Evolutionary conservation across 2,888 invertebrate species (phyloP).

Genomic region (Mamestra brassicae): DNA sequence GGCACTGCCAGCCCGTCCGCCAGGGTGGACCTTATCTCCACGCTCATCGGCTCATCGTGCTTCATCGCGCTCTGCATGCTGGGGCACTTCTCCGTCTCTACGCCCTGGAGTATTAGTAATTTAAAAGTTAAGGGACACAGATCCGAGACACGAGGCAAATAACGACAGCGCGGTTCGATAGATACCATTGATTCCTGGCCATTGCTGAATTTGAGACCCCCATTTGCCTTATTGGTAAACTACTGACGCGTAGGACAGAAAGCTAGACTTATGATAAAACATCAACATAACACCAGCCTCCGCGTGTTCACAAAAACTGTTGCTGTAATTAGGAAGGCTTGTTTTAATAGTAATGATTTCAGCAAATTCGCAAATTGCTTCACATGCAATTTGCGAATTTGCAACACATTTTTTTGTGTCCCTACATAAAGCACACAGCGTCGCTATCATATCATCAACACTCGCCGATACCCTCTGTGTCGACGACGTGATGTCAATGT

Average conservation of each 20-base stretch:
- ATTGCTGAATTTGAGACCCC: background rate
- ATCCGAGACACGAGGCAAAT: background rate
- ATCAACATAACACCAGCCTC: background rate
- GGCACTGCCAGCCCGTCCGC: conserved; percentile 98
- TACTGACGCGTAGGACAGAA: background rate
- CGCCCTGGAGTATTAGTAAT: conserved; percentile 91
- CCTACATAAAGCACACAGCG: too few species aligned
- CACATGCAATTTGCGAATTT: background rate
- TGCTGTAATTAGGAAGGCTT: background rate
- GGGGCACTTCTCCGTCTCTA: conserved; percentile 97
- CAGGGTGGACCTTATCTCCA: conserved; percentile 93
- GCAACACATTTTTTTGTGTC: background rate
- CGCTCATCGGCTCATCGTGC: conserved; percentile 92
- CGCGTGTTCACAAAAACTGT: background rate
- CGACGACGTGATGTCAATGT: conserved; percentile 19
- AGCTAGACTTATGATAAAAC: background rate
- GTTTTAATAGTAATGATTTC: background rate
- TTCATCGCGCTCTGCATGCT: conserved; percentile 95
- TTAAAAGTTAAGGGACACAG: background rate
- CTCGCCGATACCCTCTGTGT: conserved; percentile 7
- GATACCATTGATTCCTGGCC: background rate
- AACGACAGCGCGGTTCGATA: background rate
- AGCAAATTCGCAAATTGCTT: too few species aligned
- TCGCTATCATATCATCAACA: background rate
- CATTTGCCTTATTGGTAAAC: background rate